These are phyloP conservation scores for Phalera bucephala DNA, from an alignment of 2,888 invertebrate genomes.

Conservation along the genomic window DNA sequence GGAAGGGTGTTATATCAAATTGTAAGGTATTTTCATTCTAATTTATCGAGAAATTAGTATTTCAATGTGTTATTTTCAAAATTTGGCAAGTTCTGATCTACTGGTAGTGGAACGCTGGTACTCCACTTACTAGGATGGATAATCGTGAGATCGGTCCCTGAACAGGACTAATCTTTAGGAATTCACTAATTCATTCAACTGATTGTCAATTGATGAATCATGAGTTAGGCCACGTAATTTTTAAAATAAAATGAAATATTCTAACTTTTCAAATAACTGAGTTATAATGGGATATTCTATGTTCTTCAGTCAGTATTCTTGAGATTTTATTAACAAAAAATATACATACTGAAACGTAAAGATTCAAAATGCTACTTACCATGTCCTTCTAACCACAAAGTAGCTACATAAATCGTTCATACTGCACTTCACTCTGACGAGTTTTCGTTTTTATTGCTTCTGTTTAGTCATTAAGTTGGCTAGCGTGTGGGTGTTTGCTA, in stretches of 20 bases:
- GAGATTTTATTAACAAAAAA: neutral
- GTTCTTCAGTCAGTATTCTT: slow-evolving; percentile 6
- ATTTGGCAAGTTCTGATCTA: too few species aligned
- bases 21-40: too few species aligned
- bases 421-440: slow-evolving; percentile 50
- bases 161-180: too few species aligned
- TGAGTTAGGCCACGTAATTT: slow-evolving; percentile 3
- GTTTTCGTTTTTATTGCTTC: slow-evolving; percentile 62
- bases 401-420: slow-evolving; percentile 39
- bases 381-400: slow-evolving; percentile 11
- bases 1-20: too few species aligned
- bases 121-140: too few species aligned
- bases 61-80: too few species aligned
- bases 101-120: too few species aligned
- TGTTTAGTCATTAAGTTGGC: slow-evolving; percentile 45
- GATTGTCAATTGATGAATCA: too few species aligned
- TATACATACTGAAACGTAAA: neutral
- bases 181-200: too few species aligned
- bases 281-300: slow-evolving; percentile 16
- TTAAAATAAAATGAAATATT: neutral
- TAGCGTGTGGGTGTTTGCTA: slow-evolving; percentile 17
- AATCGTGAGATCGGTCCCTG: too few species aligned
- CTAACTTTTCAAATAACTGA: neutral
- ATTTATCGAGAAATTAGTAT: too few species aligned
- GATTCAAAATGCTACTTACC: slow-evolving; percentile 17